Percentiles rank a stretch among this genome's conserved stretches.
These are phyloP conservation scores for Synaphobranchus kaupii DNA, from an alignment of 2,797 vertebrate genomes.

Conservation along the genomic window DNA sequence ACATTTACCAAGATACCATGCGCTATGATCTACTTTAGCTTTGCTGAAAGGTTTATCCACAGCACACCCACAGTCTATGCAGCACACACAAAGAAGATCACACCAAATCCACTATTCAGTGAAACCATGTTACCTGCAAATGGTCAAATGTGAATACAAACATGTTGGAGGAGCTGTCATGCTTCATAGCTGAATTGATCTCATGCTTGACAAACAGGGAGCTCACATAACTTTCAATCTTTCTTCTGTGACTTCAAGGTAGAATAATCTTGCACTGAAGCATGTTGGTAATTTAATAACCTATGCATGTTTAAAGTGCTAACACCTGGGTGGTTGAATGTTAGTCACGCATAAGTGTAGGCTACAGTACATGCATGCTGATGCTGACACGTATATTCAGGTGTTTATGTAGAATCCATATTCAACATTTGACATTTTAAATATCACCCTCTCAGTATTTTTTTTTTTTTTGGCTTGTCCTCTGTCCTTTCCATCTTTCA, in stretches of 20 bases:
- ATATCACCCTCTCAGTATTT: background rate
- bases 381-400: no score
- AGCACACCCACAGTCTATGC: no score
- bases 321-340: background rate
- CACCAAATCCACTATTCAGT: constrained; percentile 47
- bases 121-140: background rate
- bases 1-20: constrained; percentile 48
- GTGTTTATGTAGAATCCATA: background rate
- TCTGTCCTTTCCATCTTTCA: no score
- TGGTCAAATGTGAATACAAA: background rate
- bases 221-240: no score
- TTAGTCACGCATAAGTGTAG: no score
- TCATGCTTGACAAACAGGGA: background rate
- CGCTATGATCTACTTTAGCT: constrained; percentile 18
- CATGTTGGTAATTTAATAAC: background rate
- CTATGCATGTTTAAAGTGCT: background rate
- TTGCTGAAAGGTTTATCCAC: constrained; percentile 35
- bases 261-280: no score
- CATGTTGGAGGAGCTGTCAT: background rate
- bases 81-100: constrained; percentile 47
- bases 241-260: no score
- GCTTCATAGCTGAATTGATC: background rate
- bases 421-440: background rate
- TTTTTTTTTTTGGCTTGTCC: no score
- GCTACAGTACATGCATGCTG: no score